phyloP scores from a whole-genome alignment of 1,140 invertebrate species.

The Hyposmocoma kahamanoa region DNA sequence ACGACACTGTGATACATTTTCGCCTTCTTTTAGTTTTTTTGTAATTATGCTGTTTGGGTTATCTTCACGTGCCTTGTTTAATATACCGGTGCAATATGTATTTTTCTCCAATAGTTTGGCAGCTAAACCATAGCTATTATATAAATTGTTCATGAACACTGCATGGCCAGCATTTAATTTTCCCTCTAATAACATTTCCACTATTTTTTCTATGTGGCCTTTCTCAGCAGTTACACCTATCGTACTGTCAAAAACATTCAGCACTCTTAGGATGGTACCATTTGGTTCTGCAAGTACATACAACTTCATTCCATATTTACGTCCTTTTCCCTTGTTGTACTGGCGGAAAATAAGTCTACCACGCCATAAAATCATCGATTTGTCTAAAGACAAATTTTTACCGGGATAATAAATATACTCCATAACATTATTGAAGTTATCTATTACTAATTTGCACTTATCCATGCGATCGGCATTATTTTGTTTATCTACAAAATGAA shows the following conservation, averaged over 20 bases:
- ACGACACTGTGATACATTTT: slow-evolving; percentile 26
- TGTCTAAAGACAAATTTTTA: slow-evolving; percentile 43
- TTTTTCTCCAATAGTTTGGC: slow-evolving; percentile 24
- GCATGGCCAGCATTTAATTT: slow-evolving; percentile 23
- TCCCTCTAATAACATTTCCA: not conserved
- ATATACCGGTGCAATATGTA: slow-evolving; percentile 29
- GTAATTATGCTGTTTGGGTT: slow-evolving; percentile 21
- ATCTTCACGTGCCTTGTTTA: slow-evolving; percentile 22
- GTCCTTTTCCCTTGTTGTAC: slow-evolving; percentile 43
- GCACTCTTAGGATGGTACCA: slow-evolving; percentile 31
- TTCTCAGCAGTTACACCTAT: not conserved
- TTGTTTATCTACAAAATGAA: slow-evolving; percentile 26
- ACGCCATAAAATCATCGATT: slow-evolving; percentile 53
- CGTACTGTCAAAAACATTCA: slow-evolving; percentile 17
- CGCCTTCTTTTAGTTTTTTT: slow-evolving; percentile 24
- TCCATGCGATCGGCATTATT: slow-evolving; percentile 18
- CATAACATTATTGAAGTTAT: slow-evolving; percentile 34
- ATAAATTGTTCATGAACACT: slow-evolving; percentile 47
- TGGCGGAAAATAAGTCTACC: slow-evolving; percentile 45
- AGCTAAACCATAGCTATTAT: slow-evolving; percentile 22
- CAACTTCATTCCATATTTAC: slow-evolving; percentile 56
- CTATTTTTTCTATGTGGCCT: not conserved
- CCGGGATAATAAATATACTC: slow-evolving; percentile 33
- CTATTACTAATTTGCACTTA: slow-evolving; percentile 19
- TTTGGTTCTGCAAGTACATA: slow-evolving; percentile 42